phyloP scores from a whole-genome alignment of 2,888 invertebrate genomes.

The Brachyopa scutellaris region DNA sequence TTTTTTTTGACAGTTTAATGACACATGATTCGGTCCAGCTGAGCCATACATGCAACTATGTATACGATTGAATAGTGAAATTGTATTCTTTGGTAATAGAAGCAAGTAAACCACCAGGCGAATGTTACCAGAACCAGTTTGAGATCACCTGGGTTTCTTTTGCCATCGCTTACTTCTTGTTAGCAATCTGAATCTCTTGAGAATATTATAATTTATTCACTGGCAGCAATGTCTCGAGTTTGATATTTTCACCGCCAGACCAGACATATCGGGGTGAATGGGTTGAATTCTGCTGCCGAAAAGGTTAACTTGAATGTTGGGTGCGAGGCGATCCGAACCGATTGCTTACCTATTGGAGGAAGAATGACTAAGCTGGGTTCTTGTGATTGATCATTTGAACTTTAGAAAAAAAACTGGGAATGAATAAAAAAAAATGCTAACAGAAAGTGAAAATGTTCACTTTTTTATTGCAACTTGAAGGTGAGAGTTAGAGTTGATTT shows the following conservation, averaged over 20 bases:
- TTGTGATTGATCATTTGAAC: slow-evolving; percentile 53
- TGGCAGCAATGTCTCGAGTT: slow-evolving; percentile 24
- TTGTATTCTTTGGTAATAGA: background rate
- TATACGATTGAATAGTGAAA: slow-evolving; percentile 23
- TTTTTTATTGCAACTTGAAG: background rate
- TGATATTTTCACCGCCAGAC: slow-evolving; percentile 49
- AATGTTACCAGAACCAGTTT: slow-evolving; percentile 61
- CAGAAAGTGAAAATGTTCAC: slow-evolving; percentile 41
- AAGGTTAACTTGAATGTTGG: slow-evolving; percentile 56
- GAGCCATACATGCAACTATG: too few species aligned
- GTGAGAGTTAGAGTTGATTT: slow-evolving; percentile 2
- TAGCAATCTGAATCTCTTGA: slow-evolving; percentile 25
- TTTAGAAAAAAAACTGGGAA: slow-evolving; percentile 22
- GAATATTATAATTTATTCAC: slow-evolving; percentile 58
- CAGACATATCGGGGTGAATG: slow-evolving; percentile 9
- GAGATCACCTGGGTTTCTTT: background rate
- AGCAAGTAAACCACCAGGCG: background rate
- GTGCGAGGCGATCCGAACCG: background rate
- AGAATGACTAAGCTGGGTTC: slow-evolving; percentile 37
- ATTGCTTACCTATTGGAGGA: slow-evolving; percentile 14
- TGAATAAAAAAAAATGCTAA: background rate
- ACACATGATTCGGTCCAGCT: slow-evolving; percentile 9
- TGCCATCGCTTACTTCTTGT: background rate
- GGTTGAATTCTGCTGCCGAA: slow-evolving; percentile 18
- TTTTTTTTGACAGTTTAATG: slow-evolving; percentile 7